Evolutionary conservation across 2,113 vertebrate genomes (phyloP).

Genomic region (Lates calcarifer): DNA sequence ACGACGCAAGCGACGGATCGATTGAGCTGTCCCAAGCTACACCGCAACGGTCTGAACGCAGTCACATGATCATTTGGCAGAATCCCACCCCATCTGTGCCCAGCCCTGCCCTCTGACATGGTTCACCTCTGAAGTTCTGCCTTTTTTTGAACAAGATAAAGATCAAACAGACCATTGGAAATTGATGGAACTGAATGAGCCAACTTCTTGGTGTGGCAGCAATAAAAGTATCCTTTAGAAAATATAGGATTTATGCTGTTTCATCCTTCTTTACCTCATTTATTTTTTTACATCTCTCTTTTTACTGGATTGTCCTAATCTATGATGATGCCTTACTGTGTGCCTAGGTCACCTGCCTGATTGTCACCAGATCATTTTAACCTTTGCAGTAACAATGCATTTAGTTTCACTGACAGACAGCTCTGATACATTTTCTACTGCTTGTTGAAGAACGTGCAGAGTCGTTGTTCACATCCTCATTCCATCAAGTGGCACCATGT

Average conservation of each 20-base stretch:
- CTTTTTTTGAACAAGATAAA: not conserved
- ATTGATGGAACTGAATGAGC: not conserved
- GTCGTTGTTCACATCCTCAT: not conserved
- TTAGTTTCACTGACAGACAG: slow-evolving; percentile 14
- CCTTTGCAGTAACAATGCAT: slow-evolving; percentile 30
- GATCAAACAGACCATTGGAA: slow-evolving; percentile 9
- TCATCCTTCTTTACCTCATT: slow-evolving; percentile 56
- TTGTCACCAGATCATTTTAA: slow-evolving; percentile 4
- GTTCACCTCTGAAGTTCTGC: not conserved
- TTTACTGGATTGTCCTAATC: slow-evolving; percentile 30
- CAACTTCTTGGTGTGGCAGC: slow-evolving; percentile 1
- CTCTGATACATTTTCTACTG: not conserved
- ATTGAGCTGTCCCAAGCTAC: slow-evolving; percentile 69
- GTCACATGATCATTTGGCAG: slow-evolving; percentile 88
- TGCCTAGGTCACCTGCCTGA: slow-evolving; percentile 36
- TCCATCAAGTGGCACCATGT: not conserved
- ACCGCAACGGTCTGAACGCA: slow-evolving; percentile 83
- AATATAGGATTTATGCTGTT: slow-evolving; percentile 6
- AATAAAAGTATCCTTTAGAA: slow-evolving; percentile 29
- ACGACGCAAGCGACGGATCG: slow-evolving; percentile 79
- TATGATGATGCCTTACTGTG: slow-evolving; percentile 21
- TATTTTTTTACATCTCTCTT: slow-evolving; percentile 7
- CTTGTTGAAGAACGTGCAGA: not conserved
- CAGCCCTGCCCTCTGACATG: slow-evolving; percentile 76
- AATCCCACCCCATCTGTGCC: slow-evolving; percentile 67